Evolutionary conservation across 2,113 vertebrate species (phyloP).

Genomic region (Elgaria multicarinata): DNA sequence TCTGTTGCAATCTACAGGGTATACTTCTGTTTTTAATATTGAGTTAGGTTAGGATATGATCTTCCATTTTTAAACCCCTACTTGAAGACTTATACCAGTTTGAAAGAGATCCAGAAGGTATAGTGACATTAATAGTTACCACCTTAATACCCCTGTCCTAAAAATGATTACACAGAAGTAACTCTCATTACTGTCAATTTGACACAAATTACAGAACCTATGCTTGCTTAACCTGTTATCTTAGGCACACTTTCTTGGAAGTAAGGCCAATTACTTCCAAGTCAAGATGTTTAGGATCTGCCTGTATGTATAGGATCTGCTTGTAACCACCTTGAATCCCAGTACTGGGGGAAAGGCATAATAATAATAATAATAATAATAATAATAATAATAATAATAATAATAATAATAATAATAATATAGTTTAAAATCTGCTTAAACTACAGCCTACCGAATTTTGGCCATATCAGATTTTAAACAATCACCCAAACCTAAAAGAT

Average conservation of each 20-base stretch:
- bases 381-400: no score
- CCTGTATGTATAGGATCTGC: background rate
- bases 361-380: no score
- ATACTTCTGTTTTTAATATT: background rate
- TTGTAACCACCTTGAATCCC: no score
- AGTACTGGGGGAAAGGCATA: no score
- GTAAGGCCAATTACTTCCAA: background rate
- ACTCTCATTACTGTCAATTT: background rate
- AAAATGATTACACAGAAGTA: background rate
- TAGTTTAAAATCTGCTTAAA: background rate
- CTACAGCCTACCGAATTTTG: background rate
- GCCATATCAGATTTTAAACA: background rate
- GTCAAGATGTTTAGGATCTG: background rate
- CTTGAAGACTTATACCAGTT: background rate
- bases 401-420: no score
- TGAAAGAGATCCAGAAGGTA: background rate
- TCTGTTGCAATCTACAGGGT: background rate
- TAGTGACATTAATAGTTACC: background rate
- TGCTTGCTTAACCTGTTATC: background rate
- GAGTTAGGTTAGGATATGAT: background rate
- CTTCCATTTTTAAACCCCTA: background rate
- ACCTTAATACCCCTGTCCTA: background rate
- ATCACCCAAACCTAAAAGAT: background rate
- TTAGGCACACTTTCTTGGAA: background rate
- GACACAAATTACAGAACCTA: background rate